Percentiles rank a stretch among this genome's conserved stretches.
phyloP scores from a whole-genome alignment of 2,797 vertebrate genomes.

The Syngnathus rostellatus region DNA sequence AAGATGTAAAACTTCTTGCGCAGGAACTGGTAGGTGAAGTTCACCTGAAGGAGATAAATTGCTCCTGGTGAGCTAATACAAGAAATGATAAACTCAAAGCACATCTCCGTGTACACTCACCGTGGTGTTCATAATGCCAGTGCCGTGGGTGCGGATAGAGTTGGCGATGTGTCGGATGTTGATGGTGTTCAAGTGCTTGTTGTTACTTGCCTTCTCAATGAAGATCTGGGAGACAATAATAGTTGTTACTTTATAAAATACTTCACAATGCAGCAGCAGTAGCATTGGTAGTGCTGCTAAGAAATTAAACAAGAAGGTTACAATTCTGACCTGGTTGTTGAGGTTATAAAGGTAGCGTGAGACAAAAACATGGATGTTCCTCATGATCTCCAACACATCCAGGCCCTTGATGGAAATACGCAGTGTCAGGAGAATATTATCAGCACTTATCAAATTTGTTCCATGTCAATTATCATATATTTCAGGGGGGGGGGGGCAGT shows the following conservation, averaged over 20 bases:
- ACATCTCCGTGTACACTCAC: constrained; percentile 58
- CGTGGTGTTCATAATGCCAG: constrained; percentile 98
- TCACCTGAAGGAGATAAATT: constrained; percentile 70
- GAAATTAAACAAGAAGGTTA: neutral
- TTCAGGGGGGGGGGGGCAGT: too few species aligned
- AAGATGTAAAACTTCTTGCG: constrained; percentile 99
- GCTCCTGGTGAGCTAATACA: too few species aligned
- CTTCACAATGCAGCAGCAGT: neutral
- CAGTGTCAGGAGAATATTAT: neutral
- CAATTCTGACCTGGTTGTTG: constrained; percentile 86
- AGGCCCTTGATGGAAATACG: constrained; percentile 73
- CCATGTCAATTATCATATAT: neutral
- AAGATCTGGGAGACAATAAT: constrained; percentile 76
- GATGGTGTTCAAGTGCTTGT: constrained; percentile 98
- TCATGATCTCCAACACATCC: constrained; percentile 98
- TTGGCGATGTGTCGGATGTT: constrained; percentile 98
- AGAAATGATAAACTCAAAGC: neutral
- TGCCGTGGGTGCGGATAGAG: constrained; percentile 96
- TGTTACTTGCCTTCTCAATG: constrained; percentile 96
- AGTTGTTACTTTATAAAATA: neutral
- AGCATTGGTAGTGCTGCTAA: neutral
- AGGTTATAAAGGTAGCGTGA: constrained; percentile 98
- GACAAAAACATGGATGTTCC: constrained; percentile 98
- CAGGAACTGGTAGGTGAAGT: constrained; percentile 98
- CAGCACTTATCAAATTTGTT: neutral